Conservation (phyloP, 2,113 vertebrate species). For the Mus musculus region DNA sequence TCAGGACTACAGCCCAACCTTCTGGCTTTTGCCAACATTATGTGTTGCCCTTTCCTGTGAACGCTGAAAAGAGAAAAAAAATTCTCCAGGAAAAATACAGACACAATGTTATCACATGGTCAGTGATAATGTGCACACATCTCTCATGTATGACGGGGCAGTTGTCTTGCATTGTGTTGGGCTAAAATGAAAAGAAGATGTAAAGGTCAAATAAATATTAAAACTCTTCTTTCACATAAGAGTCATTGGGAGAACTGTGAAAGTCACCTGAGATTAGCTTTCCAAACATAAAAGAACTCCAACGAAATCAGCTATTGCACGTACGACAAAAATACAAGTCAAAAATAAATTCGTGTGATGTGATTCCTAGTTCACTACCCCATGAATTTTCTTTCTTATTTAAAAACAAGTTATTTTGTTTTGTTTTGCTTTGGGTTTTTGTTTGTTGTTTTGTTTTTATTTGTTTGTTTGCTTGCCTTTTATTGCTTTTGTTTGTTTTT, state of each 20-base stretch:
- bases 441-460: neutral
- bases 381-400: neutral
- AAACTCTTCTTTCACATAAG: neutral
- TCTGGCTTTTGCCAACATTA: neutral
- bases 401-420: neutral
- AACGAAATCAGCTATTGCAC: neutral
- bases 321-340: neutral
- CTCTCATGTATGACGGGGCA: neutral
- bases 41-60: neutral
- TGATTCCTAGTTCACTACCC: neutral
- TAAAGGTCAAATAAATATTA: neutral
- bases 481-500: too few relatives aligned
- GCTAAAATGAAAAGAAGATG: neutral
- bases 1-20: neutral
- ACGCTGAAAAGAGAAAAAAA: neutral
- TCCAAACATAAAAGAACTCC: neutral
- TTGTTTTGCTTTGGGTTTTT: neutral
- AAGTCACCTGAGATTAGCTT: neutral
- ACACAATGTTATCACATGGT: too few relatives aligned
- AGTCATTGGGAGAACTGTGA: neutral
- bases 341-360: neutral
- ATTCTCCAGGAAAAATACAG: neutral
- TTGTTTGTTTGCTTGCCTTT: too few relatives aligned
- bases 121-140: neutral
- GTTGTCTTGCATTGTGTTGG: neutral